Percentiles rank a stretch among this genome's conserved stretches.
phyloP scores from a whole-genome alignment of 1,140 invertebrate genomes.

The Calycopis cecrops region DNA sequence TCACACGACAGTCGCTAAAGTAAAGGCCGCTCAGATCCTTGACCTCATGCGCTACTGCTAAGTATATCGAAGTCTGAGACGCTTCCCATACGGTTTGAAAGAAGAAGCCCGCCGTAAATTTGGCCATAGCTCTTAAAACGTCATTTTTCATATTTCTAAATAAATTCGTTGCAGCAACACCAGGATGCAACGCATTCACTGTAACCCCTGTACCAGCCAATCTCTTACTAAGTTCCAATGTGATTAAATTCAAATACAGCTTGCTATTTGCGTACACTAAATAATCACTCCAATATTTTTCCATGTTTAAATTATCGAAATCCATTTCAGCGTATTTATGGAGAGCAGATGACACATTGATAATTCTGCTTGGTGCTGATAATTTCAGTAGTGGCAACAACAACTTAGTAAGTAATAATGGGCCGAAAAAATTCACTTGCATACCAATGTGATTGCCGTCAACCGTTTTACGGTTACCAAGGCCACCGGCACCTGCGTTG shows the following conservation, averaged over 20 bases:
- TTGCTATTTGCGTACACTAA: slow-evolving; percentile 90
- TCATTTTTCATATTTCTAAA: slow-evolving; percentile 80
- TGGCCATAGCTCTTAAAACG: slow-evolving; percentile 38
- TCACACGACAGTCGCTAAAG: slow-evolving; percentile 75
- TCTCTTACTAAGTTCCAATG: slow-evolving; percentile 84
- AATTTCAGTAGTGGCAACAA: slow-evolving; percentile 81
- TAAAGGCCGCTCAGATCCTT: slow-evolving; percentile 75
- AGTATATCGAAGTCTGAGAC: slow-evolving; percentile 77
- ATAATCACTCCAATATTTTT: slow-evolving; percentile 77
- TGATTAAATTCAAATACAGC: slow-evolving; percentile 90
- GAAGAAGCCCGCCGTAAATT: slow-evolving; percentile 44
- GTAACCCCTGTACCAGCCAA: slow-evolving; percentile 87
- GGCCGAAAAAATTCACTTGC: slow-evolving; percentile 93
- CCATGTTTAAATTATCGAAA: slow-evolving; percentile 86
- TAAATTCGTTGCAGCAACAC: slow-evolving; percentile 89
- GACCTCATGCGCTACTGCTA: slow-evolving; percentile 75
- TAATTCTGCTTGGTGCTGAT: slow-evolving; percentile 86
- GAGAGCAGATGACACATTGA: slow-evolving; percentile 89
- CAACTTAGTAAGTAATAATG: slow-evolving; percentile 86
- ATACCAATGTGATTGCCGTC: slow-evolving; percentile 92
- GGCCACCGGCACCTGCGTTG: slow-evolving; percentile 82
- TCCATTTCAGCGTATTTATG: slow-evolving; percentile 86
- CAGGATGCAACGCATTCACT: slow-evolving; percentile 92
- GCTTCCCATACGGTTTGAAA: slow-evolving; percentile 74
- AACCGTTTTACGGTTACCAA: slow-evolving; percentile 77